These are phyloP conservation scores for Tadarida brasiliensis DNA, from an alignment of 2,797 vertebrate genomes.

Conservation along the genomic window DNA sequence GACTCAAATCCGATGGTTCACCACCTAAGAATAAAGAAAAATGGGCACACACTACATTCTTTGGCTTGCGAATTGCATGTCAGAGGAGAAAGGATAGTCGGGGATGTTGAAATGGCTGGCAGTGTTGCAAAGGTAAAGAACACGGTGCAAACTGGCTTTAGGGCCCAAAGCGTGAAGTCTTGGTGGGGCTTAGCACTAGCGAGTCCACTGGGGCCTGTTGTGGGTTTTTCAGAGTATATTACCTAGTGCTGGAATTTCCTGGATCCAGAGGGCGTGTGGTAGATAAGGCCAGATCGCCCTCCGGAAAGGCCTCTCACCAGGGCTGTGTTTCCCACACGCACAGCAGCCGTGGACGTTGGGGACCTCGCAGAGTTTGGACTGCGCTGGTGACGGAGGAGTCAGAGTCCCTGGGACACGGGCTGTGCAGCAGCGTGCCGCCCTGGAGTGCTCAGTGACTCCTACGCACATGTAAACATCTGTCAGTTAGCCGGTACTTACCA, in stretches of 20 bases:
- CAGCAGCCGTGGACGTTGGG: rapidly evolving
- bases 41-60: rapidly evolving
- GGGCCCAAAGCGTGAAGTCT: neutral
- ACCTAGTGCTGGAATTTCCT: neutral
- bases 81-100: neutral
- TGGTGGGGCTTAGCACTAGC: neutral
- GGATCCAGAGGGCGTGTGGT: neutral
- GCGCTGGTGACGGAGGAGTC: neutral
- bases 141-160: neutral
- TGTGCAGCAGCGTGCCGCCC: neutral
- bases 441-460: neutral
- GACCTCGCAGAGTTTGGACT: neutral
- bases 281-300: neutral
- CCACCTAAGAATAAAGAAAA: rapidly evolving
- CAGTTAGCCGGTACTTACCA: neutral
- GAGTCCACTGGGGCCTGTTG: neutral
- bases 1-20: neutral
- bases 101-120: neutral
- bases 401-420: neutral
- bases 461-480: neutral
- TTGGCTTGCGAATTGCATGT: neutral
- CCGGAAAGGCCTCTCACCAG: neutral
- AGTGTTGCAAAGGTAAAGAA: neutral
- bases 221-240: neutral
- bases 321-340: rapidly evolving